A percentile compares a stretch with the other conserved stretches of the same genome.
These are phyloP conservation scores for Tamias sibiricus DNA, from an alignment of 2,113 vertebrate species.

Conservation along the genomic window DNA sequence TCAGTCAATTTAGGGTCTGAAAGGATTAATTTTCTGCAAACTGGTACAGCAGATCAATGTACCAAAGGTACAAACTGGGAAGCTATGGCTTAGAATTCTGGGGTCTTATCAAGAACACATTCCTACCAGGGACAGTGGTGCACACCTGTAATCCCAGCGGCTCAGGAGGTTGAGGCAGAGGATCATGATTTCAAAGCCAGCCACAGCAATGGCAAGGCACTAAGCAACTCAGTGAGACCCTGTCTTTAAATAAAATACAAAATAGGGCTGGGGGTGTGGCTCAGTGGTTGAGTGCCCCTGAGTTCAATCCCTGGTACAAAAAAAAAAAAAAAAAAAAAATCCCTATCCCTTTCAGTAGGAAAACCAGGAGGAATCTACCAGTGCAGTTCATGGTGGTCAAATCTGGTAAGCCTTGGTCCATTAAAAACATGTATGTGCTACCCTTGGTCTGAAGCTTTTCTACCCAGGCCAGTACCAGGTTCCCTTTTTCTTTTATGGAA, in stretches of 20 bases:
- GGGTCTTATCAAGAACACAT: background rate
- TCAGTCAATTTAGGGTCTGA: background rate
- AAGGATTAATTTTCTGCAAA: background rate
- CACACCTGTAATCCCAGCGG: too few species aligned
- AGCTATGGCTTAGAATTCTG: background rate
- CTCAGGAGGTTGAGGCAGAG: too few species aligned
- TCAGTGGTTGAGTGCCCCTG: too few species aligned
- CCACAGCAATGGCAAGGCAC: too few species aligned
- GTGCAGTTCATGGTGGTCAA: background rate
- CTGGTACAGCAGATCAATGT: fast-evolving
- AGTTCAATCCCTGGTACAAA: too few species aligned
- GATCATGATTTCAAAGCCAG: too few species aligned
- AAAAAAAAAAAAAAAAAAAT: background rate
- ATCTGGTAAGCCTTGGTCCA: background rate
- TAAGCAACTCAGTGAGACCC: too few species aligned
- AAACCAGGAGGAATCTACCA: slow-evolving; percentile 29
- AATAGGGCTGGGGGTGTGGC: too few species aligned
- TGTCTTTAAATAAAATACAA: too few species aligned
- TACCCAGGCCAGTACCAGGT: background rate
- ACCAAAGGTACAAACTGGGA: background rate
- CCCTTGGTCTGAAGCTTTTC: background rate
- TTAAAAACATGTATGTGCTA: background rate
- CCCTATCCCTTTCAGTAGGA: background rate
- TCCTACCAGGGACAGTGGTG: too few species aligned
- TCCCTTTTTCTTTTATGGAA: background rate